Conservation (phyloP, 2,113 vertebrate genomes). For the Pseudonaja textilis region DNA sequence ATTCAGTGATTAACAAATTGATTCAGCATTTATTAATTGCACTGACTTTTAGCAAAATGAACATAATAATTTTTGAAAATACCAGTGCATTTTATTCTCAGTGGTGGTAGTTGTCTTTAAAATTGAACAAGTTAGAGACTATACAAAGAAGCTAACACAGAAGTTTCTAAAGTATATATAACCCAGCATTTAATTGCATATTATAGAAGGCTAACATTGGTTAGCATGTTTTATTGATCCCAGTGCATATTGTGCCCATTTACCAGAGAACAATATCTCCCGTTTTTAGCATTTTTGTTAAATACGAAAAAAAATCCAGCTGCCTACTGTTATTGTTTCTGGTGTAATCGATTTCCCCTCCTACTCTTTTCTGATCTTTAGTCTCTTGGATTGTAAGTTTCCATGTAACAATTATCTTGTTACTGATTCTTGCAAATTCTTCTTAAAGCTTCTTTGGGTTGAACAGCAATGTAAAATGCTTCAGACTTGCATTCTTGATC, state of each 20-base stretch:
- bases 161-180: background rate
- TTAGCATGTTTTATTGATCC: background rate
- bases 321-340: background rate
- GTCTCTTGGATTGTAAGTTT: background rate
- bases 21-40: constrained; percentile 19
- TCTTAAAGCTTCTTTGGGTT: background rate
- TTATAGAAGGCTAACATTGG: background rate
- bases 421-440: background rate
- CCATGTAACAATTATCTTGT: background rate
- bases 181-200: background rate
- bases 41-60: background rate
- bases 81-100: background rate
- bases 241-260: accelerated
- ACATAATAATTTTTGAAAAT: constrained; percentile 1
- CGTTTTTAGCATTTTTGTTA: background rate
- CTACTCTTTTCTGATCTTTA: background rate
- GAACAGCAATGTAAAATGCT: background rate
- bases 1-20: constrained; percentile 6
- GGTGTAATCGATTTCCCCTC: background rate
- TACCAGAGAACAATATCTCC: background rate
- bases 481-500: background rate
- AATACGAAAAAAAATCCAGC: background rate
- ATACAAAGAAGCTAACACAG: background rate
- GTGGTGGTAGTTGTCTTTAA: background rate
- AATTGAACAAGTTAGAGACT: background rate